Conservation (phyloP, 1,140 invertebrate species). For the Drosophila bocqueti region DNA sequence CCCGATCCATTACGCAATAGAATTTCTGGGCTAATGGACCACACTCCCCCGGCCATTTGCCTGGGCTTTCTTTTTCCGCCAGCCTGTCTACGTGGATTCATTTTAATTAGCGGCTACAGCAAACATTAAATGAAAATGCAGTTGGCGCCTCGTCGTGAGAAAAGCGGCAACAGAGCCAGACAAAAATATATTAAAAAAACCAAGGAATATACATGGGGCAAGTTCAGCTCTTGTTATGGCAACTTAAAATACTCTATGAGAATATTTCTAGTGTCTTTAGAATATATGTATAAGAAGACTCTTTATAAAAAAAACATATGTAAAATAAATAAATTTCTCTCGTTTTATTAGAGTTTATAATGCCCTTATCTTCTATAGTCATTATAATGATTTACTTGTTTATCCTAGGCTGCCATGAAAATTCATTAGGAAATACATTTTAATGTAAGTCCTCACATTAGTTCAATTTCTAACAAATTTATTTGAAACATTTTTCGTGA, state of each 20-base stretch:
- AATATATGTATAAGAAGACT: background rate
- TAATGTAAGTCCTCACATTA: background rate
- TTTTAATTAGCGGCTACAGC: conserved; percentile 69
- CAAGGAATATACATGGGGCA: background rate
- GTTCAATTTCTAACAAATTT: background rate
- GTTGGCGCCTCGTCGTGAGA: conserved; percentile 47
- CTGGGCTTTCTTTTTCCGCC: conserved; percentile 14
- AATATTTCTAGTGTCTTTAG: background rate
- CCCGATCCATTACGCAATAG: conserved; percentile 40
- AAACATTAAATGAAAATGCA: conserved; percentile 55
- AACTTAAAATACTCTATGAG: background rate
- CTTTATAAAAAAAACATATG: too few relatives aligned
- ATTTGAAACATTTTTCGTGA: background rate
- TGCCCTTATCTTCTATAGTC: too few relatives aligned
- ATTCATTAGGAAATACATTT: too few relatives aligned
- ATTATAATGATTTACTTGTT: background rate
- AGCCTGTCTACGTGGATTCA: conserved; percentile 57
- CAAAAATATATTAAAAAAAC: conserved; percentile 2
- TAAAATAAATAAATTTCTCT: too few relatives aligned
- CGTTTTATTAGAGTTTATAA: too few relatives aligned
- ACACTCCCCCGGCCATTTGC: background rate
- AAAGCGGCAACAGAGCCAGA: conserved; percentile 42
- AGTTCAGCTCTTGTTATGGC: background rate
- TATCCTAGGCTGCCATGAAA: background rate
- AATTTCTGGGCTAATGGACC: conserved; percentile 39